A percentile compares a stretch with the other conserved stretches of the same genome.
phyloP scores from a whole-genome alignment of 1,140 invertebrate genomes.

The Drosophila varians region DNA sequence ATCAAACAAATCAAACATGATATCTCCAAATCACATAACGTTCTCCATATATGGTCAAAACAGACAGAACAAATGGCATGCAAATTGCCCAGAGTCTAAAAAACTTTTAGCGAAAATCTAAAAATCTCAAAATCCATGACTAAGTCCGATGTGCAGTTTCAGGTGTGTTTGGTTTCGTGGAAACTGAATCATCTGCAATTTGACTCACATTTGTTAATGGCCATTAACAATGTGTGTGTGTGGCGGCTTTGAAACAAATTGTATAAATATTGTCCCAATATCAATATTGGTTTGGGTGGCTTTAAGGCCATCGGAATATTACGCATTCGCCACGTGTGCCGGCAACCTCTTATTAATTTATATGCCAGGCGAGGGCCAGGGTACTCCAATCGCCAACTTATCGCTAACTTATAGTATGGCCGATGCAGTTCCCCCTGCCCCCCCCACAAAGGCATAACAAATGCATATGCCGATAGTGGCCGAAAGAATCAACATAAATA shows the following conservation, averaged over 20 bases:
- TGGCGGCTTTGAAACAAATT: constrained; percentile 55
- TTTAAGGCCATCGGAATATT: constrained; percentile 51
- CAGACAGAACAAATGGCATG: constrained; percentile 48
- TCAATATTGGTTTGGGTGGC: constrained; percentile 55
- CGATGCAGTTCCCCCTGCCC: constrained; percentile 10
- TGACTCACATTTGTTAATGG: constrained; percentile 15
- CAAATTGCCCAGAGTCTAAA: constrained; percentile 37
- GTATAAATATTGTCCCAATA: constrained; percentile 62
- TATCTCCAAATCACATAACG: constrained; percentile 50
- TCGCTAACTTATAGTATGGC: constrained; percentile 36
- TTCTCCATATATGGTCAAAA: constrained; percentile 56
- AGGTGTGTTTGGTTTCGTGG: constrained; percentile 10
- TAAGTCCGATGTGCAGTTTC: constrained; percentile 19
- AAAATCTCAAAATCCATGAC: constrained; percentile 27
- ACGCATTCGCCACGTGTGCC: constrained; percentile 69
- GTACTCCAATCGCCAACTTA: constrained; percentile 20
- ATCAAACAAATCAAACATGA: constrained; percentile 43
- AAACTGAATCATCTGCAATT: constrained; percentile 40
- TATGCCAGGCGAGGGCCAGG: constrained; percentile 30
- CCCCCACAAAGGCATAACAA: constrained; percentile 23
- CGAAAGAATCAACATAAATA: constrained; percentile 67
- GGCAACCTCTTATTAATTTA: constrained; percentile 32
- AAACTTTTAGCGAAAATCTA: constrained; percentile 11
- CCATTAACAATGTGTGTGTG: background rate
- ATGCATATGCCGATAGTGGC: constrained; percentile 61